Conservation (phyloP, 2,888 invertebrate species). For the Rotaria socialis region DNA sequence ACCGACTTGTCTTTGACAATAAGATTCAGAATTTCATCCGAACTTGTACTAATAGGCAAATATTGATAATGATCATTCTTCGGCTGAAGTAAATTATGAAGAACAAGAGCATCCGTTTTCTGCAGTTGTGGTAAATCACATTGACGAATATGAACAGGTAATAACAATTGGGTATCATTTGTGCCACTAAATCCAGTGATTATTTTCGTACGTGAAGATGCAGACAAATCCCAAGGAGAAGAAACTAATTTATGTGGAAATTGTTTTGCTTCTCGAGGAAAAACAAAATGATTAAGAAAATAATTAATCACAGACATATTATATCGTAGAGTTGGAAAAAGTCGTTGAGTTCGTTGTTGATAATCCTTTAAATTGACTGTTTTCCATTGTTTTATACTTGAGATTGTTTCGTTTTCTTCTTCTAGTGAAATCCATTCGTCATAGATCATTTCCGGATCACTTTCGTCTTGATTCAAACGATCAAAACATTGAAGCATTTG, state of each 20-base stretch:
- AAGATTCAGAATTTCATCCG: neutral
- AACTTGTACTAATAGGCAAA: neutral
- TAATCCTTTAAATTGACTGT: neutral
- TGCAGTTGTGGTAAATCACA: neutral
- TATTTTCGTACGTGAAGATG: neutral
- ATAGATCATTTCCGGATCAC: neutral
- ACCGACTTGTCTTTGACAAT: neutral
- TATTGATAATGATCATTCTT: constrained; percentile 13
- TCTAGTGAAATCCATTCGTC: neutral
- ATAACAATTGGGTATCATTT: neutral
- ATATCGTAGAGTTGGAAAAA: neutral
- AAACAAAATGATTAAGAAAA: neutral
- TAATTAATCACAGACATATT: neutral
- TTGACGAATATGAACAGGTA: neutral
- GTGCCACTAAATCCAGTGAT: neutral
- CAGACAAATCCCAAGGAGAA: neutral
- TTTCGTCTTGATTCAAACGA: neutral
- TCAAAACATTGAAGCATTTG: neutral
- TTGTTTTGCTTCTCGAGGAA: neutral
- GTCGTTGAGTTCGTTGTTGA: neutral
- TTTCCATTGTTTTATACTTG: neutral
- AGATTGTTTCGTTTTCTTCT: neutral
- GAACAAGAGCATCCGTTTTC: neutral
- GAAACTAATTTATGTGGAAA: neutral
- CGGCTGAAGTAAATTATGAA: neutral